phyloP scores from a whole-genome alignment of 2,888 invertebrate species.

The Abscondita cerata region DNA sequence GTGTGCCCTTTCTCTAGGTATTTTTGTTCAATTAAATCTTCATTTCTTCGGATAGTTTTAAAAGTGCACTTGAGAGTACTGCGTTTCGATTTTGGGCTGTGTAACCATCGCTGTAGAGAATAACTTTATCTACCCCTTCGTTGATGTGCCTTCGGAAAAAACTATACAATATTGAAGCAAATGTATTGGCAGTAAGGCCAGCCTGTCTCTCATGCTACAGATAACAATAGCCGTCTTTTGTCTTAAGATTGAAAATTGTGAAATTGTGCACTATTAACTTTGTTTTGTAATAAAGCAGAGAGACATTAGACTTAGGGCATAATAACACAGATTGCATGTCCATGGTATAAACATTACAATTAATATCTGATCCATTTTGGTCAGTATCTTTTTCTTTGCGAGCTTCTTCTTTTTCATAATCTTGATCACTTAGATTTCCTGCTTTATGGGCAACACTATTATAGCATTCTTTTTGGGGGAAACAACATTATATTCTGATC shows the following conservation, averaged over 20 bases:
- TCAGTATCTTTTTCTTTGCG: background rate
- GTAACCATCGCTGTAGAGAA: background rate
- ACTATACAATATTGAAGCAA: background rate
- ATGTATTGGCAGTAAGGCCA: background rate
- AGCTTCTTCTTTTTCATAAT: background rate
- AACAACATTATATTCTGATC: background rate
- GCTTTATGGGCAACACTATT: background rate
- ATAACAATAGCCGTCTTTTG: conserved; percentile 1
- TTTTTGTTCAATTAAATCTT: background rate
- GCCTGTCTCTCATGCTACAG: background rate
- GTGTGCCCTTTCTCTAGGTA: background rate
- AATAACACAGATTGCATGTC: background rate
- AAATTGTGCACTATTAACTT: conserved; percentile 8
- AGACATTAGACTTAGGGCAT: background rate
- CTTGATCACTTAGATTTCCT: too few relatives aligned
- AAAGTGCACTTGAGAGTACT: background rate
- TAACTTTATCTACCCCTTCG: background rate
- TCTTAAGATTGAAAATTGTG: background rate
- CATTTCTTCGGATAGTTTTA: background rate
- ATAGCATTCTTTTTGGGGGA: background rate
- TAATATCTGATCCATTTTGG: background rate
- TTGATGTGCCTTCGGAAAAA: background rate
- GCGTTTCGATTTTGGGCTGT: too few relatives aligned
- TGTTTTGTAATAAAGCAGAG: background rate
- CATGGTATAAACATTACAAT: background rate